Evolutionary conservation across 2,113 vertebrate species (phyloP).

Genomic region (Megalops atlanticus): DNA sequence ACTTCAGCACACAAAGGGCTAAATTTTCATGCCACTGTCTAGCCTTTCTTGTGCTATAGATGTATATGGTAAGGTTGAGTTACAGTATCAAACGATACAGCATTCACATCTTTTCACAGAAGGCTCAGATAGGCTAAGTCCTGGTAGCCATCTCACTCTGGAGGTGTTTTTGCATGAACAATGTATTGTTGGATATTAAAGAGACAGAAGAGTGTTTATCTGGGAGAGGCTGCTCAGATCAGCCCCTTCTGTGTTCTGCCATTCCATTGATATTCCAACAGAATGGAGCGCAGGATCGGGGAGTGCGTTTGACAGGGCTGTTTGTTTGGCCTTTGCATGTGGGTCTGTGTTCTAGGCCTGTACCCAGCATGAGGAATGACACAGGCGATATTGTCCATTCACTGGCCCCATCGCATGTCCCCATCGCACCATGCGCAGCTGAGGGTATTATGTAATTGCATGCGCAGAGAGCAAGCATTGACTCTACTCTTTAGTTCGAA

Average conservation of each 20-base stretch:
- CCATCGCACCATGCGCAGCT: slow-evolving; percentile 4
- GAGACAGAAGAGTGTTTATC: background rate
- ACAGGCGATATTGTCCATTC: slow-evolving; percentile 40
- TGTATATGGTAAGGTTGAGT: background rate
- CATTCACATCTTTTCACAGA: no score
- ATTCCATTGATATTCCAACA: slow-evolving; percentile 25
- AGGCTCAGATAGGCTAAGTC: no score
- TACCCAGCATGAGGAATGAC: slow-evolving; percentile 28
- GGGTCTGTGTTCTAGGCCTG: slow-evolving; percentile 19
- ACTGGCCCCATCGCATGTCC: background rate
- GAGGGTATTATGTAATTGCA: slow-evolving; percentile 22
- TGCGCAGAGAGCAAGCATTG: slow-evolving; percentile 4
- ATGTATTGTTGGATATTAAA: background rate
- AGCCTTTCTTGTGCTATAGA: background rate
- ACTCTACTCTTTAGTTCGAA: background rate
- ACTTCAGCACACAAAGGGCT: no score
- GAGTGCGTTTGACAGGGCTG: background rate
- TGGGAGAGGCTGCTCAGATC: background rate
- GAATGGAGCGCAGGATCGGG: background rate
- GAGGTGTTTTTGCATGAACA: background rate
- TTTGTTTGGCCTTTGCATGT: slow-evolving; percentile 38
- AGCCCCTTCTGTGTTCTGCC: background rate
- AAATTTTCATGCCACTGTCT: background rate
- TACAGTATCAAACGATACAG: no score
- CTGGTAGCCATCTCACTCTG: no score